phyloP scores from a whole-genome alignment of 2,797 vertebrate genomes.

The Ciconia nigra region DNA sequence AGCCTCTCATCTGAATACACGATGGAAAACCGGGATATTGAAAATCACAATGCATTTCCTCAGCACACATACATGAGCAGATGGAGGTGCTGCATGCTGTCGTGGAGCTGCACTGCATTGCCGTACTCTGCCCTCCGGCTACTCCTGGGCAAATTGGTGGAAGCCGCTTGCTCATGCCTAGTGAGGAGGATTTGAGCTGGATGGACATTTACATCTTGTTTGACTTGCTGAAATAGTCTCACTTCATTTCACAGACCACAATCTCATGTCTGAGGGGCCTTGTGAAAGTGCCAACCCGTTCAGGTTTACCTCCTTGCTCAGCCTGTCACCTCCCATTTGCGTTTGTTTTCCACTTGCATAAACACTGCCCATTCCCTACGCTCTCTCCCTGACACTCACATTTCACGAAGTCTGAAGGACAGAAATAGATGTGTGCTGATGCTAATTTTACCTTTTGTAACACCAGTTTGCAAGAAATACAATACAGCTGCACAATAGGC shows the following conservation, averaged over 20 bases:
- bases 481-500: accelerated
- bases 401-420: background rate
- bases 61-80: background rate
- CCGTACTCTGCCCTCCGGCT: background rate
- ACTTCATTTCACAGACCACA: background rate
- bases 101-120: accelerated
- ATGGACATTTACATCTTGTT: background rate
- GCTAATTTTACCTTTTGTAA: background rate
- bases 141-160: background rate
- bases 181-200: background rate
- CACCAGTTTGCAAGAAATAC: background rate
- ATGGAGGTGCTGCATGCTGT: background rate
- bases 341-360: background rate
- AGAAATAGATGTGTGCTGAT: background rate
- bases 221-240: background rate
- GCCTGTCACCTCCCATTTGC: background rate
- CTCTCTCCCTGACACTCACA: background rate
- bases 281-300: accelerated
- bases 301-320: background rate
- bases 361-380: accelerated
- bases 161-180: accelerated
- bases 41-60: accelerated
- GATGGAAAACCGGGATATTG: accelerated
- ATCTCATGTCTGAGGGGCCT: accelerated
- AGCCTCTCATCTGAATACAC: accelerated